These are phyloP conservation scores for Rhea americana DNA, from an alignment of 2,113 vertebrate genomes.

Conservation along the genomic window DNA sequence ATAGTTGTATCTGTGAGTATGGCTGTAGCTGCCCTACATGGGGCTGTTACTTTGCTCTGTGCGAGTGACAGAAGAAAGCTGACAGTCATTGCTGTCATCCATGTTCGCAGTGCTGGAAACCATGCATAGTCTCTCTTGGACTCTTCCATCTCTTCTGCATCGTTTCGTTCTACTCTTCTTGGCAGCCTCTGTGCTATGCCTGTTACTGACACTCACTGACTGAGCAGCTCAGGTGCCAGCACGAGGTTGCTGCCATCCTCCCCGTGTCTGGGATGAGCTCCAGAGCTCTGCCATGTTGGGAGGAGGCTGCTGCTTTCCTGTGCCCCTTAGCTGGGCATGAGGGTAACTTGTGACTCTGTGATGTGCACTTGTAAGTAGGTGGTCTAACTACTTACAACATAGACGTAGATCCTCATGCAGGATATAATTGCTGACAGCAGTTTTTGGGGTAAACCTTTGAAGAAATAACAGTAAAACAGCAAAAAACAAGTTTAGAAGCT, in stretches of 20 bases:
- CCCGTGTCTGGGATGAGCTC: neutral
- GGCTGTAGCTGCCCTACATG: accelerated
- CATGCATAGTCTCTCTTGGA: accelerated
- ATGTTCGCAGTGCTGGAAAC: neutral
- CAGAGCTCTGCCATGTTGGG: neutral
- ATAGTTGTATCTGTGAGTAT: neutral
- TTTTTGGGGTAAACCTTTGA: neutral
- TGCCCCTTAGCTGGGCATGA: neutral
- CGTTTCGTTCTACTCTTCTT: neutral
- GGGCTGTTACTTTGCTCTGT: neutral
- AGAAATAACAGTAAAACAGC: neutral
- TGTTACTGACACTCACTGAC: accelerated
- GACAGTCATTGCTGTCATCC: neutral
- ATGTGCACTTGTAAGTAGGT: neutral
- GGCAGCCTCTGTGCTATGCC: neutral
- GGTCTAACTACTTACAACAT: neutral
- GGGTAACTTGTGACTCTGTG: neutral
- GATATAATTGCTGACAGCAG: neutral
- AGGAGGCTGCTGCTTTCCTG: neutral
- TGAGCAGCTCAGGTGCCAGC: neutral
- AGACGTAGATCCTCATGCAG: neutral
- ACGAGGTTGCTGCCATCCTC: accelerated
- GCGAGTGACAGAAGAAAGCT: neutral
- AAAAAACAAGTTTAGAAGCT: neutral
- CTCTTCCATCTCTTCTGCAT: accelerated